Percentiles rank a stretch among this genome's conserved stretches.
phyloP scores from a whole-genome alignment of 2,888 invertebrate genomes.

The Frankliniella intonsa region DNA sequence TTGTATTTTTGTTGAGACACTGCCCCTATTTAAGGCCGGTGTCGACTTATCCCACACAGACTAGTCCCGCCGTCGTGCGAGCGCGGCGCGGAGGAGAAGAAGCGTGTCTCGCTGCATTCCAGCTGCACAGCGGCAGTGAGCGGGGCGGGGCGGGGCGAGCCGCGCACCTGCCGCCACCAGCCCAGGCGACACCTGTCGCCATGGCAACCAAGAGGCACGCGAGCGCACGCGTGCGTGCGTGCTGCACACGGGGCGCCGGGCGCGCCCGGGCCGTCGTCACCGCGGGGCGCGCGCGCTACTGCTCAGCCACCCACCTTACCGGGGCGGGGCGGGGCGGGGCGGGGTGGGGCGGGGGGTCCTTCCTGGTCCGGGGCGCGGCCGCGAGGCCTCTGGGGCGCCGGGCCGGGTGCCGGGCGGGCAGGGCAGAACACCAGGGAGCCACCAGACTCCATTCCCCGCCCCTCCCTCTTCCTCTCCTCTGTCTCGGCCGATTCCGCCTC shows the following conservation, averaged over 20 bases:
- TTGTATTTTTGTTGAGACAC: too few relatives aligned
- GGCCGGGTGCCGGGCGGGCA: background rate
- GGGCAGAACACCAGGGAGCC: background rate
- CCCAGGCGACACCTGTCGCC: background rate
- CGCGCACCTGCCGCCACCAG: too few relatives aligned
- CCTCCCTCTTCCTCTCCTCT: background rate
- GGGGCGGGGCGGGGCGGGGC: background rate
- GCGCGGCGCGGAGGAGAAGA: too few relatives aligned
- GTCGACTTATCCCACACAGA: too few relatives aligned
- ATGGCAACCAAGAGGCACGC: background rate
- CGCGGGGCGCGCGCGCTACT: background rate
- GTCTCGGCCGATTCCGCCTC: background rate
- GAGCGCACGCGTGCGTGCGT: background rate
- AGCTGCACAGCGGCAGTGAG: too few relatives aligned
- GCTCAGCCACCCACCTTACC: background rate
- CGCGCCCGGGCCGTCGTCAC: too few relatives aligned
- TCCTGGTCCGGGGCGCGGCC: background rate
- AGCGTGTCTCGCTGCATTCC: too few relatives aligned
- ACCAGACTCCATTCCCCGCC: background rate
- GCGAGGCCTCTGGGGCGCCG: too few relatives aligned
- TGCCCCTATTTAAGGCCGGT: too few relatives aligned
- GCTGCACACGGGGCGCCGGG: too few relatives aligned
- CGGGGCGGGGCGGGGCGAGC: too few relatives aligned
- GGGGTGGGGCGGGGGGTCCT: background rate
- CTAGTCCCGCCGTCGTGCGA: too few relatives aligned